Conservation (phyloP, 2,888 invertebrate species). For the Stenolophus ochropezus region DNA sequence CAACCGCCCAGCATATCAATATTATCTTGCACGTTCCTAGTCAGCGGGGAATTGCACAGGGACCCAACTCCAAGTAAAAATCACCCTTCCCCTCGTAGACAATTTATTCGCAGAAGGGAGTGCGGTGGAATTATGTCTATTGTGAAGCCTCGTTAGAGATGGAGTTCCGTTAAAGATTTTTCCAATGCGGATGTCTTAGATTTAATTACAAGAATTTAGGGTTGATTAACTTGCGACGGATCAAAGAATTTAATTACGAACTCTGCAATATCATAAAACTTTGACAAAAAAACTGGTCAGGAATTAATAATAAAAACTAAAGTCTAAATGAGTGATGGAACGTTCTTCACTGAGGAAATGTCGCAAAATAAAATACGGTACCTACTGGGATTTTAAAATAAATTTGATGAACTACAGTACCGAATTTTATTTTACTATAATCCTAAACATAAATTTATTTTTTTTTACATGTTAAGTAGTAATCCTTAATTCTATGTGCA, state of each 20-base stretch:
- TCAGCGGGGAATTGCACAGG: slow-evolving; percentile 52
- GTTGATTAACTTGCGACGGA: slow-evolving; percentile 1
- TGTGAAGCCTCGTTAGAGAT: slow-evolving; percentile 25
- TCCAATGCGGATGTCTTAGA: slow-evolving; percentile 23
- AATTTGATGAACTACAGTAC: too few species aligned
- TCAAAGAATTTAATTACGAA: slow-evolving; percentile 29
- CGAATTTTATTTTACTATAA: too few species aligned
- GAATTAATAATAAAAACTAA: too few species aligned
- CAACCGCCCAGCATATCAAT: slow-evolving; percentile 42
- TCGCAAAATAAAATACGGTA: too few species aligned
- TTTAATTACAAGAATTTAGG: slow-evolving; percentile 20
- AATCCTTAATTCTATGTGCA: too few species aligned
- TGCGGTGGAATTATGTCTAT: slow-evolving; percentile 38
- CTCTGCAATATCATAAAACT: not conserved
- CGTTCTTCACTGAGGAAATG: too few species aligned
- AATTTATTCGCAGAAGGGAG: slow-evolving; percentile 50
- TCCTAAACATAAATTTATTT: too few species aligned
- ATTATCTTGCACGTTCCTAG: slow-evolving; percentile 50
- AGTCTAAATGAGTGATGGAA: too few species aligned
- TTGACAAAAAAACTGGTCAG: too few species aligned
- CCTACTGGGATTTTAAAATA: too few species aligned
- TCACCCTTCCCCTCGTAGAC: slow-evolving; percentile 52
- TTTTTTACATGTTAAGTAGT: too few species aligned
- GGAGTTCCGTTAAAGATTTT: slow-evolving; percentile 17
- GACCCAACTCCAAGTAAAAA: slow-evolving; percentile 52